Evolutionary conservation across 2,113 vertebrate genomes (phyloP).

Genomic region (Girardinichthys multiradiatus): DNA sequence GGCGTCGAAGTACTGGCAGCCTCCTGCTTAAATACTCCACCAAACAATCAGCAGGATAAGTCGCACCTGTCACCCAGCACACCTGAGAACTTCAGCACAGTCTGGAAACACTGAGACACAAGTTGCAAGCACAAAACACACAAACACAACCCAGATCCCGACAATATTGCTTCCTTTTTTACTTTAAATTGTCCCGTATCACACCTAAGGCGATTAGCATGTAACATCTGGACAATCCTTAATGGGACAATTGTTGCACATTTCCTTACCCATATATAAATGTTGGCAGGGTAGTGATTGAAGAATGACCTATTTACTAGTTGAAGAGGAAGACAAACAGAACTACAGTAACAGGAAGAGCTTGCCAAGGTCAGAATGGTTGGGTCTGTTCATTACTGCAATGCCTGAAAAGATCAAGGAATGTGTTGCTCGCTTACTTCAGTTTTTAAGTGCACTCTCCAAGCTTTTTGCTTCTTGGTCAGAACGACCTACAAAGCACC

Average conservation of each 20-base stretch:
- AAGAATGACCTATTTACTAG: constrained; percentile 26
- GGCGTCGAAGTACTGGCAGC: no score
- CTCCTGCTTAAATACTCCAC: no score
- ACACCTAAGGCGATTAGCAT: not conserved
- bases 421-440: constrained; percentile 48
- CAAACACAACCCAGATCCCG: no score
- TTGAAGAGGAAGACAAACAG: constrained; percentile 16
- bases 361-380: constrained; percentile 49
- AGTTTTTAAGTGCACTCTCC: constrained; percentile 53
- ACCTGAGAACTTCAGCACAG: no score
- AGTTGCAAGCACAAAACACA: no score
- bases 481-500: constrained; percentile 54
- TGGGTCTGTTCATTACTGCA: constrained; percentile 35
- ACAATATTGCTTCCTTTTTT: no score
- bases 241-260: no score
- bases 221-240: not conserved
- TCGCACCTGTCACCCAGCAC: no score
- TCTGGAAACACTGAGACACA: no score
- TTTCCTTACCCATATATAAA: not conserved
- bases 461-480: constrained; percentile 41
- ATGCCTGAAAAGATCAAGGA: constrained; percentile 40
- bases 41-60: no score
- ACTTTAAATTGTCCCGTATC: no score
- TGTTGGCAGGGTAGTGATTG: not conserved
- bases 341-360: constrained; percentile 34